Conservation (phyloP, 2,888 invertebrate species). For the Watsonalla binaria region DNA sequence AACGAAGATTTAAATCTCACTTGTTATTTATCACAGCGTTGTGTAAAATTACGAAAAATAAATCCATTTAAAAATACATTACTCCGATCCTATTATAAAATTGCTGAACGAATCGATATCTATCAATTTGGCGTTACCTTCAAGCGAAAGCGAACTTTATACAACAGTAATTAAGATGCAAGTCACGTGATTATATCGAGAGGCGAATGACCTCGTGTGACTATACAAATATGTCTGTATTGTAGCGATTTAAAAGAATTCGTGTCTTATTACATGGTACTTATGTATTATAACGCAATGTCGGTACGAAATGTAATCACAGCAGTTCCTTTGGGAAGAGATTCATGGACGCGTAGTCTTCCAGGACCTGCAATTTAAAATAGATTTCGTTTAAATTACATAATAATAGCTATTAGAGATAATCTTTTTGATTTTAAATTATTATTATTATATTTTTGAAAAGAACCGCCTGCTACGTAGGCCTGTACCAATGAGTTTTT, state of each 20-base stretch:
- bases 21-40: slow-evolving; percentile 30
- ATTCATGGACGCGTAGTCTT: slow-evolving; percentile 89
- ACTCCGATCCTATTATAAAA: background rate
- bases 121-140: background rate
- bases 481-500: no score
- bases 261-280: slow-evolving; percentile 10
- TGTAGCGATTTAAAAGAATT: slow-evolving; percentile 2
- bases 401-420: no score
- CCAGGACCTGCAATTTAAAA: slow-evolving; percentile 79
- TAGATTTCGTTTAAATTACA: no score
- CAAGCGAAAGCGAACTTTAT: background rate
- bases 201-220: background rate
- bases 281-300: slow-evolving; percentile 4
- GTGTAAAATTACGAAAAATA: slow-evolving; percentile 14
- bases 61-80: slow-evolving; percentile 5
- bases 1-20: slow-evolving; percentile 13
- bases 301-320: slow-evolving; percentile 10
- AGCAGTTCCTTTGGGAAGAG: slow-evolving; percentile 88
- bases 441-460: no score
- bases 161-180: background rate
- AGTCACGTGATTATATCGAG: background rate
- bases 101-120: background rate
- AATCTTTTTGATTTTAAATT: no score
- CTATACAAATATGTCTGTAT: background rate
- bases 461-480: no score